Conservation (phyloP, 2,797 vertebrate genomes). For the Neopelma chrysocephalum region DNA sequence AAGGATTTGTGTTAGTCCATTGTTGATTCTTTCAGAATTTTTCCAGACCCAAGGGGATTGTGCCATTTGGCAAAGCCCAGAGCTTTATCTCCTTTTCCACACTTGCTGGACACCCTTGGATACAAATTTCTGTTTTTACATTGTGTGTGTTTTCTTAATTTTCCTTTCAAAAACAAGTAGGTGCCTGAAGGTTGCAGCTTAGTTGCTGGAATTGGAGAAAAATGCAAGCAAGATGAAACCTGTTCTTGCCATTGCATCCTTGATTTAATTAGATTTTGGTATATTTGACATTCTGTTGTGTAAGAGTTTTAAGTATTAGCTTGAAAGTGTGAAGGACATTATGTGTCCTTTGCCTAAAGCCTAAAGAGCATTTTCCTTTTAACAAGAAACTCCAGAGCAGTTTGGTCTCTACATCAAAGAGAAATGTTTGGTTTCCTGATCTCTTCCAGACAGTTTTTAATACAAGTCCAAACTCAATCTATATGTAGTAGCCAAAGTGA, state of each 20-base stretch:
- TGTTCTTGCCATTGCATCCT: background rate
- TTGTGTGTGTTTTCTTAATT: background rate
- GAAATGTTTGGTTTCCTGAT: background rate
- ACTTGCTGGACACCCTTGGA: background rate
- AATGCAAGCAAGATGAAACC: background rate
- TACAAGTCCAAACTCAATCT: background rate
- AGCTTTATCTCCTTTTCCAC: background rate
- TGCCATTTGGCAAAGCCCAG: background rate
- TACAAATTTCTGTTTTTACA: background rate
- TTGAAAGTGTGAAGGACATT: background rate
- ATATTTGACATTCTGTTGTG: background rate
- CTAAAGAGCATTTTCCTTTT: background rate
- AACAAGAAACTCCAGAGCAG: background rate
- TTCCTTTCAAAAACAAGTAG: background rate
- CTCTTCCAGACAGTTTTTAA: slow-evolving; percentile 20
- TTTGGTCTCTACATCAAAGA: background rate
- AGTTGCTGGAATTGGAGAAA: background rate
- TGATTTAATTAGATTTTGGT: slow-evolving; percentile 36
- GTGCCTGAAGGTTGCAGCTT: background rate
- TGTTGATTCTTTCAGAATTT: background rate
- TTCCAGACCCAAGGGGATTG: background rate
- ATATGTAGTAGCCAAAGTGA: background rate
- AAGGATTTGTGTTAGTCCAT: background rate
- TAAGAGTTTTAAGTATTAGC: background rate
- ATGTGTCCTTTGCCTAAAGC: background rate